phyloP scores from a whole-genome alignment of 2,888 invertebrate species.

The Hylaea fasciaria region DNA sequence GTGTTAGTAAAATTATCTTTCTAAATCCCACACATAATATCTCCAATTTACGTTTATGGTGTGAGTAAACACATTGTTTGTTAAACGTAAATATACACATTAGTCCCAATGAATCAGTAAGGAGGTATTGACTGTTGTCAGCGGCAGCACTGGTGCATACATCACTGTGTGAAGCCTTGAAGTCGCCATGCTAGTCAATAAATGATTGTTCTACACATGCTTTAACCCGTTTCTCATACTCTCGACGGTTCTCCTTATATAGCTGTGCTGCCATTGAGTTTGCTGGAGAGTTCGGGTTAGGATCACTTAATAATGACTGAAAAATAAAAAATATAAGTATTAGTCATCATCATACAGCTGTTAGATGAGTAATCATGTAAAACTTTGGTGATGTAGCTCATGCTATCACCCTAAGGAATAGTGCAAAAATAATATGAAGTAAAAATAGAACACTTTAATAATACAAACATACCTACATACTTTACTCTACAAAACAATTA shows the following conservation, averaged over 20 bases:
- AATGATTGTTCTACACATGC: conserved; percentile 99
- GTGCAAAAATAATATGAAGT: neutral
- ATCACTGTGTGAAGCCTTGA: conserved; percentile 60
- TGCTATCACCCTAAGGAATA: neutral
- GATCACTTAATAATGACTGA: conserved; percentile 99
- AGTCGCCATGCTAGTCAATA: conserved; percentile 90
- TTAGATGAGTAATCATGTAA: neutral
- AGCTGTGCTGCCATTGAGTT: conserved; percentile 99
- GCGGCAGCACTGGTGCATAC: conserved; percentile 53
- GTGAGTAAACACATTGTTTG: conserved; percentile 23
- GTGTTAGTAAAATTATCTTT: conserved; percentile 35
- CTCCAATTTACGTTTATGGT: conserved; percentile 40
- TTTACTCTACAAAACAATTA: no score
- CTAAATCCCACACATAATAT: conserved; percentile 26
- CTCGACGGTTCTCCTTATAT: conserved; percentile 99
- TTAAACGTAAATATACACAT: conserved; percentile 56
- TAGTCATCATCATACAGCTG: neutral
- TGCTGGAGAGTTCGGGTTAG: conserved; percentile 99
- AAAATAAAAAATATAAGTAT: conserved; percentile 68
- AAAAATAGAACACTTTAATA: no score
- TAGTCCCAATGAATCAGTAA: conserved; percentile 76
- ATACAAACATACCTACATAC: no score
- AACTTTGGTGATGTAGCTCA: neutral
- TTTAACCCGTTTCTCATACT: conserved; percentile 99
- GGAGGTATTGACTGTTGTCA: conserved; percentile 62